Evolutionary conservation across 2,113 vertebrate species (phyloP).

Genomic region (Tonatia bakeri): DNA sequence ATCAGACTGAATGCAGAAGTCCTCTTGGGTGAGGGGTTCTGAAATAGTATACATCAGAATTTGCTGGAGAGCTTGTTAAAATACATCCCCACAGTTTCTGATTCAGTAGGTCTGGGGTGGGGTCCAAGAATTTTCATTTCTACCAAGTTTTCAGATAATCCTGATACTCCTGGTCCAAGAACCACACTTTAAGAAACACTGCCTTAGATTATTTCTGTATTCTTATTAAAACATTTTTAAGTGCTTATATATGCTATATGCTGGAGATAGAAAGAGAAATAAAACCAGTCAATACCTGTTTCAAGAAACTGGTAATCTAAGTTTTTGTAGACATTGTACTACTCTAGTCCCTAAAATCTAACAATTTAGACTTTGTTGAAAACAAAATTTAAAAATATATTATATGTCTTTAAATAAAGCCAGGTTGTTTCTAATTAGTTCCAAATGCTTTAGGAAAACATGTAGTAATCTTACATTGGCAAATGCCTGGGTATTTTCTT

Average conservation of each 20-base stretch:
- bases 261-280: not conserved
- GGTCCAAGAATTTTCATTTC: not conserved
- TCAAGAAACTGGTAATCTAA: not conserved
- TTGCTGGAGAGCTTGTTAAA: not conserved
- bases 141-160: not conserved
- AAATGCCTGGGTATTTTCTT: conserved; percentile 41
- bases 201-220: not conserved
- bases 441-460: conserved; percentile 61
- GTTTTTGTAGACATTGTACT: not conserved
- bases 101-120: not conserved
- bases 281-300: not conserved
- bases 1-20: not conserved
- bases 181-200: not conserved
- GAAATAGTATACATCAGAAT: not conserved
- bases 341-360: not conserved
- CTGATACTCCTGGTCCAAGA: not conserved
- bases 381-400: conserved; percentile 40
- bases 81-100: not conserved
- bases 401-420: conserved; percentile 53
- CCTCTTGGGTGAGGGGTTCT: not conserved
- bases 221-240: not conserved
- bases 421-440: conserved; percentile 54
- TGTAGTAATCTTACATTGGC: not conserved
- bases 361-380: conserved; percentile 40
- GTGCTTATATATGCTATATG: not conserved